Evolutionary conservation across 1,140 invertebrate genomes (phyloP), one percentile per base, ranked within the genome.

Genomic region (Pogonomyrmex californicus): DNA sequence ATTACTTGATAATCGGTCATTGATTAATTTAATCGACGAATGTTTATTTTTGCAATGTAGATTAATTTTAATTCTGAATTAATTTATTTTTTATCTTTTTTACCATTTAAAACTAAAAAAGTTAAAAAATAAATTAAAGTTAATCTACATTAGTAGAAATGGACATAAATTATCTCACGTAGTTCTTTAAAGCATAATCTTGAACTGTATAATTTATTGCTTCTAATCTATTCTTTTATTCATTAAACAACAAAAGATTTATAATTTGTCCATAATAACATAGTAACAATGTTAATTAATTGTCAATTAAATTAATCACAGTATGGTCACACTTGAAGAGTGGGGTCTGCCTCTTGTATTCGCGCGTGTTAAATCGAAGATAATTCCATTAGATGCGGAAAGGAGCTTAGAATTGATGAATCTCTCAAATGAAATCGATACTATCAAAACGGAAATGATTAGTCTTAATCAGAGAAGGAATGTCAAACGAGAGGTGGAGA

Each of bases 351-450:
- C 36, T 78, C 30, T 44, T 78, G 9, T 4, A 23, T 63, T 68
- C 10, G 10, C 12, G 62, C 3, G n/a, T n/a, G 10, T 49, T 44
- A 66, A 51, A 68, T n/a, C 10, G 10, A 75, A 54, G 36, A 12
- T 86, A 54, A 71, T 71, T 82, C 10, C 54, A 0, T 75, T 41
- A 87, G 85, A 70, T 38, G 4, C 62, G 36, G 73, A 86, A 79
- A 41, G 30, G 3, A 54, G 82, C 44, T 51, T 12, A 36, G 71
- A 91, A 56, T 10, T 87, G 60, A 9, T 60, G 17, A 66, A 91
- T 66, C 60, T 92, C 6, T 81, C 86, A 85, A 79, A 65, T 5
- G 87, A 93, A 87, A 81, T 92, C 41, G 41, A 91, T 23, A 70
- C 41, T 54, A 66, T 86, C 4, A 85, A 78, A 60, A 77, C 78